These are phyloP conservation scores for Pyrochroa serraticornis DNA, from an alignment of 2,888 invertebrate genomes.

Conservation along the genomic window DNA sequence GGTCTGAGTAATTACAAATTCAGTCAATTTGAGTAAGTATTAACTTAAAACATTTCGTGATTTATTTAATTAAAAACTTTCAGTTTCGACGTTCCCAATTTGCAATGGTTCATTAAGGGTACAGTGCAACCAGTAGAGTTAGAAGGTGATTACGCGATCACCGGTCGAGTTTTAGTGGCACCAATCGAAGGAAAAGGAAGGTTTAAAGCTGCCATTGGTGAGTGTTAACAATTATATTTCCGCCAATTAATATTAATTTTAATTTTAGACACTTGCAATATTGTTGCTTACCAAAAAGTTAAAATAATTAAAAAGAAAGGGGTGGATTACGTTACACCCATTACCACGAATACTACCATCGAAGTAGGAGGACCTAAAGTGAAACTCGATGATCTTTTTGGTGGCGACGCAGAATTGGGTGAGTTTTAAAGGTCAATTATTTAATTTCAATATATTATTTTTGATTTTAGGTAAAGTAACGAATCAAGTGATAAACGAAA, in stretches of 20 bases:
- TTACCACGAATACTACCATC: conserved; percentile 40
- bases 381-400: conserved; percentile 44
- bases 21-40: conserved; percentile 39
- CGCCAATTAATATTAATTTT: background rate
- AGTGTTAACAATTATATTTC: conserved; percentile 2
- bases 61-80: background rate
- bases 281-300: conserved; percentile 40
- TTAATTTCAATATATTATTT: background rate
- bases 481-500: conserved; percentile 53
- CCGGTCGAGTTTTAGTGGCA: conserved; percentile 47
- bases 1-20: conserved; percentile 41
- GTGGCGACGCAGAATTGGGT: conserved; percentile 43
- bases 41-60: background rate
- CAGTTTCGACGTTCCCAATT: conserved; percentile 44
- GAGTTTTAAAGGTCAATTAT: conserved; percentile 26
- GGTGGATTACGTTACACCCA: conserved; percentile 35
- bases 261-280: conserved; percentile 35
- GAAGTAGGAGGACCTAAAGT: conserved; percentile 40
- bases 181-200: conserved; percentile 44
- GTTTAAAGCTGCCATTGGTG: conserved; percentile 43
- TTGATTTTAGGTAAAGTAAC: conserved; percentile 43
- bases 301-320: conserved; percentile 35
- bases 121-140: conserved; percentile 36
- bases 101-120: conserved; percentile 40
- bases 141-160: conserved; percentile 45